Conservation (phyloP, 2,113 vertebrate genomes). For the Silurus glanis region DNA sequence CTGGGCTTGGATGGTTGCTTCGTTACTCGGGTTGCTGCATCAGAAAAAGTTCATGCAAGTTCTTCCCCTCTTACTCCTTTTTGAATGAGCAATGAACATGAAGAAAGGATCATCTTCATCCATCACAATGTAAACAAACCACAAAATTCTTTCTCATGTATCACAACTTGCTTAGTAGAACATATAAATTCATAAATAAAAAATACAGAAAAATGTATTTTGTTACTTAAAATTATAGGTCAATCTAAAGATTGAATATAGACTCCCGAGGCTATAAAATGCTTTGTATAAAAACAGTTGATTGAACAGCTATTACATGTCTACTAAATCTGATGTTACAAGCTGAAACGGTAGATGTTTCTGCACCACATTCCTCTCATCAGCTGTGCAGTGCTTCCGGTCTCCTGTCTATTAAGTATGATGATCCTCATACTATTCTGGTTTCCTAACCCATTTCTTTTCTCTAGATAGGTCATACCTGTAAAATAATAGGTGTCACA, state of each 20-base stretch:
- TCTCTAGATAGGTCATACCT: neutral
- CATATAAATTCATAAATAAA: neutral
- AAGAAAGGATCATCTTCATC: neutral
- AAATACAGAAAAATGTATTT: too few relatives aligned
- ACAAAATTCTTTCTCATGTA: neutral
- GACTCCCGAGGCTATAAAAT: neutral
- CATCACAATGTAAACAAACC: neutral
- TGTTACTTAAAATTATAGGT: neutral
- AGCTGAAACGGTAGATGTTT: neutral
- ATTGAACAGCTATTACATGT: neutral
- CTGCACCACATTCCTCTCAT: neutral
- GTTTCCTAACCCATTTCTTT: neutral
- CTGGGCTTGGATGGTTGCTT: conserved; percentile 4
- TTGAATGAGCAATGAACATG: neutral
- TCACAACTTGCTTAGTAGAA: neutral
- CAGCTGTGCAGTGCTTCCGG: conserved; percentile 11
- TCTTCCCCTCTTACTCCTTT: conserved; percentile 8
- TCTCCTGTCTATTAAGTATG: neutral
- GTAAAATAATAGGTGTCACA: neutral
- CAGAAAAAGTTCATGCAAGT: neutral
- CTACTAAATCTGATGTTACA: neutral
- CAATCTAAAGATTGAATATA: neutral
- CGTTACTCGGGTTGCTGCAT: neutral
- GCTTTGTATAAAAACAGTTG: neutral
- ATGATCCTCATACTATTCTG: neutral